Evolutionary conservation across 1,140 invertebrate species (phyloP).

Genomic region (Calephelis virginiensis): DNA sequence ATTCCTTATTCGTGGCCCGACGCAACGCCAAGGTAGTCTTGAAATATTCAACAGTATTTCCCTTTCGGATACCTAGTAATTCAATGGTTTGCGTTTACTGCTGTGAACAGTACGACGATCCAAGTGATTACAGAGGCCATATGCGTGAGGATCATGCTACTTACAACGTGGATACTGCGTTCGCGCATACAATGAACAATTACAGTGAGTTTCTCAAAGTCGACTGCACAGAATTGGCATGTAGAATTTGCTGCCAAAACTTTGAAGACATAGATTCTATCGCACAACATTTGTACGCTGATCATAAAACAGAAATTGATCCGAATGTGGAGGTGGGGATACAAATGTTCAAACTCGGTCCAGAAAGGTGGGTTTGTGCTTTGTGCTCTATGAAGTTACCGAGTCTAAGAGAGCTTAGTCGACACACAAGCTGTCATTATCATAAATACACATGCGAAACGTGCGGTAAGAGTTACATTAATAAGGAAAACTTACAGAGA

Average conservation of each 20-base stretch:
- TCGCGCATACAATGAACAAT: constrained; percentile 45
- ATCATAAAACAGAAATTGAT: constrained; percentile 44
- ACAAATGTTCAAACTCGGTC: constrained; percentile 50
- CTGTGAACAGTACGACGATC: constrained; percentile 51
- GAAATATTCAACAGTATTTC: constrained; percentile 57
- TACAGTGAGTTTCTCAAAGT: constrained; percentile 53
- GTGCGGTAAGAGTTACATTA: constrained; percentile 57
- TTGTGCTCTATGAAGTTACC: constrained; percentile 42
- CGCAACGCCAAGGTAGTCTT: constrained; percentile 59
- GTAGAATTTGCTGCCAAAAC: constrained; percentile 38
- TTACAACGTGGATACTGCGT: constrained; percentile 50
- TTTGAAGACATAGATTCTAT: constrained; percentile 36
- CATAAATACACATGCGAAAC: constrained; percentile 57
- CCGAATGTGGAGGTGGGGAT: constrained; percentile 44
- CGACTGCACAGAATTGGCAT: constrained; percentile 51
- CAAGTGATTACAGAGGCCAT: constrained; percentile 46
- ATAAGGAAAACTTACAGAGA: constrained; percentile 40
- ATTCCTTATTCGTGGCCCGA: constrained; percentile 50
- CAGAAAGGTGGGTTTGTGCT: constrained; percentile 46
- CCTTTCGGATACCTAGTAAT: constrained; percentile 53
- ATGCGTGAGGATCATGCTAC: constrained; percentile 41
- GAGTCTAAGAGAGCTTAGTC: constrained; percentile 43
- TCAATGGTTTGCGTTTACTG: constrained; percentile 60
- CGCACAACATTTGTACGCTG: constrained; percentile 42
- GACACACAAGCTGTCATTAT: constrained; percentile 54